Conservation (phyloP, 2,888 invertebrate species). For the Phengaris alcon region DNA sequence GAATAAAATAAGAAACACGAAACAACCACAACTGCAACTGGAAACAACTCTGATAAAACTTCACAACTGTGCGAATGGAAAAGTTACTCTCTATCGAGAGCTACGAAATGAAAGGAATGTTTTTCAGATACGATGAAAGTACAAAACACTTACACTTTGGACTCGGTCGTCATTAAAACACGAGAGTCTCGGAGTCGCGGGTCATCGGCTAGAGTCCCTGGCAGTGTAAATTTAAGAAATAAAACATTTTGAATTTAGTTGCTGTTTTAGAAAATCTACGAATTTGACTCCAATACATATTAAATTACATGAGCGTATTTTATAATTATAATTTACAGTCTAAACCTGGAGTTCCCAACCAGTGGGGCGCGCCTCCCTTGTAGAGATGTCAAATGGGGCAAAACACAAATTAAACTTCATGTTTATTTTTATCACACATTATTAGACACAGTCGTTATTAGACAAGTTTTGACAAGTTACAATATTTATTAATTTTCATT, state of each 20-base stretch:
- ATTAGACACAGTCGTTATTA: no score
- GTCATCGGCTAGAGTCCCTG: background rate
- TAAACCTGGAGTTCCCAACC: no score
- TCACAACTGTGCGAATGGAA: constrained; percentile 20
- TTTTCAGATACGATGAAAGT: background rate
- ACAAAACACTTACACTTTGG: background rate
- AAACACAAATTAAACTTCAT: no score
- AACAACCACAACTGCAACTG: background rate
- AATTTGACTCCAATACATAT: background rate
- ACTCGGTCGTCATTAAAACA: constrained; percentile 1
- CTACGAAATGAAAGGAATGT: background rate
- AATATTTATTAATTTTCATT: no score
- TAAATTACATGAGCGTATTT: no score
- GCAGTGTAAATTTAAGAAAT: background rate
- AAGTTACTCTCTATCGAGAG: constrained; percentile 20
- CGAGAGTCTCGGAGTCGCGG: background rate
- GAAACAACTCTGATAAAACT: constrained; percentile 14
- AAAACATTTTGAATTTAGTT: background rate
- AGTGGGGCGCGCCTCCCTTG: no score
- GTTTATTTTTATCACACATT: no score
- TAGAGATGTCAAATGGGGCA: no score
- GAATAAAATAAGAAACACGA: background rate
- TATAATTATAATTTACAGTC: no score
- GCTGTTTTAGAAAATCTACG: background rate
- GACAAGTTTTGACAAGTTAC: no score